A percentile compares a stretch with the other conserved stretches of the same genome.
Conservation (phyloP, 2,113 vertebrate genomes). For the Hepsetus odoe region DNA sequence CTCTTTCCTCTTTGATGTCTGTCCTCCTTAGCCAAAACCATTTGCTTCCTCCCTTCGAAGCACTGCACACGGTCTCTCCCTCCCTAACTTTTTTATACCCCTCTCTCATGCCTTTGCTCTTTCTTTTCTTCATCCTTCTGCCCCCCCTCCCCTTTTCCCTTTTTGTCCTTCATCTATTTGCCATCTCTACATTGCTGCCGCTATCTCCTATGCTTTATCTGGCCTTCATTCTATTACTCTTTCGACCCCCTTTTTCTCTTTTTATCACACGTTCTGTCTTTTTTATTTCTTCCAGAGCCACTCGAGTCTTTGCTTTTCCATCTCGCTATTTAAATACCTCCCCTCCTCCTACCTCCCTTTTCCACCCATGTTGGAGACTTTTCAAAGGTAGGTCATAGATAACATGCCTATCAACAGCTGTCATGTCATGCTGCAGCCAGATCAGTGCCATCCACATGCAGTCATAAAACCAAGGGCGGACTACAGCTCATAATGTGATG, state of each 20-base stretch:
- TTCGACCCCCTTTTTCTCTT: slow-evolving; percentile 29
- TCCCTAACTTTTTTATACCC: slow-evolving; percentile 19
- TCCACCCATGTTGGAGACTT: slow-evolving; percentile 23
- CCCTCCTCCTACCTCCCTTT: slow-evolving; percentile 21
- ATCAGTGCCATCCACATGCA: slow-evolving; percentile 14
- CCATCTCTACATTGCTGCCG: slow-evolving; percentile 39
- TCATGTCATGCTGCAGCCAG: slow-evolving; percentile 27
- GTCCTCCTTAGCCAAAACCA: slow-evolving; percentile 54
- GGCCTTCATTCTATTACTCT: slow-evolving; percentile 45
- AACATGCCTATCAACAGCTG: slow-evolving; percentile 37
- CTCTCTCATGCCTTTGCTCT: slow-evolving; percentile 25
- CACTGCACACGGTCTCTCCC: slow-evolving; percentile 25
- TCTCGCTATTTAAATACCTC: slow-evolving; percentile 30
- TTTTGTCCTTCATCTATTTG: slow-evolving; percentile 52
- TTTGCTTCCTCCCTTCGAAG: slow-evolving; percentile 49
- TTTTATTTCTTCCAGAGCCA: slow-evolving; percentile 9
- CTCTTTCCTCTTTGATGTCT: slow-evolving; percentile 52
- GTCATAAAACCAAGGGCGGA: slow-evolving; percentile 17
- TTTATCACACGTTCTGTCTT: slow-evolving; percentile 41
- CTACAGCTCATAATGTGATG: background rate
- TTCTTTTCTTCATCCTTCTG: slow-evolving; percentile 27
- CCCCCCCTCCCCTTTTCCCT: slow-evolving; percentile 33
- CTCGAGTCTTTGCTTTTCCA: background rate
- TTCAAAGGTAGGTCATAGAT: slow-evolving; percentile 45
- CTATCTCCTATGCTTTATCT: slow-evolving; percentile 43